Evolutionary conservation across 1,140 invertebrate genomes (phyloP), one percentile per base, ranked within the genome.

Genomic region (Papilio aristodemus): DNA sequence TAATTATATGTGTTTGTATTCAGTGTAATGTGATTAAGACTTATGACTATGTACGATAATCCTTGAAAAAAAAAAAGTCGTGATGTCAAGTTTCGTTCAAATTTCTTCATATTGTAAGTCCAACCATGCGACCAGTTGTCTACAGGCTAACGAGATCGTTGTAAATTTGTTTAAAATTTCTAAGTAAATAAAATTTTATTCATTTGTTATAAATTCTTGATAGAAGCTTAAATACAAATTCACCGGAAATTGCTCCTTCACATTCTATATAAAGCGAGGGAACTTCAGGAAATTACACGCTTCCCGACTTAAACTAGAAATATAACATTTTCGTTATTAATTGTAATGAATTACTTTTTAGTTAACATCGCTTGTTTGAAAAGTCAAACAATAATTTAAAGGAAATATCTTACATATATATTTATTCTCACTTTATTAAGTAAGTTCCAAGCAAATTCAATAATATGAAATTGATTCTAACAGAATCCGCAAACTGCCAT

Each of bases 401-500:
- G n/a, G n/a, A n/a, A n/a, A n/a, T n/a, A n/a, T n/a, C n/a, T n/a
- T n/a, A n/a, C n/a, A n/a, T n/a, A 22, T 6, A 14, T 43, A 22
- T 3, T 32, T 6, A 8, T 50, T 11, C 17, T 22, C 46, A 22
- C 17, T 50, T 50, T 10, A 50, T 50, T 11, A 8, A 11, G 10
- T 1, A 50, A 50, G 46, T 50, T 22, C 4, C 17, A 22, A 50
- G 11, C 46, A 50, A 50, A 22, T 50, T 50, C 46, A 50, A 46
- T 50, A 50, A 9, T 9, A 50, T 50, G 46, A 50, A 22, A 22
- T 22, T 19, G 46, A 22, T 50, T 50, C 46, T 50, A 50, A 46
- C 9, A 22, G 46, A 50, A 50, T 50, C 46, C 19, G 19, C 46
- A 50, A 50, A 50, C 46, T 50, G 19, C 1, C 22, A 22, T 50